These are phyloP conservation scores for honey bee (Apis mellifera) DNA, from an alignment of 1,140 invertebrate genomes.

Conservation along the genomic window DNA sequence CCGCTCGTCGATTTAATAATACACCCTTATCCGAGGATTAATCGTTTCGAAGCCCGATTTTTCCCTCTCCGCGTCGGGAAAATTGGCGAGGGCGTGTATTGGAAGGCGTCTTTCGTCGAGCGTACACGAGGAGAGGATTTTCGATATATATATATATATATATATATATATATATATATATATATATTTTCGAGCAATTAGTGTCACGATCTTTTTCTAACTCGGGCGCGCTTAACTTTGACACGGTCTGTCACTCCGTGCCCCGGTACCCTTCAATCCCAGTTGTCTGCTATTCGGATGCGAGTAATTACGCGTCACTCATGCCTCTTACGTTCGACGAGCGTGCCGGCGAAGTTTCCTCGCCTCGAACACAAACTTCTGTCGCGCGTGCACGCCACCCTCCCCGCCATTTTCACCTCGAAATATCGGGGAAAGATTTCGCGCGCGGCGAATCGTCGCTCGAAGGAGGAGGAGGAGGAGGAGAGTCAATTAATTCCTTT, in stretches of 20 bases:
- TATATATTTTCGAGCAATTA: slow-evolving; percentile 69
- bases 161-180: slow-evolving; percentile 40
- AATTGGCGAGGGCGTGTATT: too few relatives aligned
- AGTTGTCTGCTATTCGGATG: slow-evolving; percentile 69
- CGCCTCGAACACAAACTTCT: slow-evolving; percentile 54
- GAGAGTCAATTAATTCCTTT: too few relatives aligned
- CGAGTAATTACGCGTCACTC: slow-evolving; percentile 70
- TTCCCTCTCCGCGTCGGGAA: too few relatives aligned
- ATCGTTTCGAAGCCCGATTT: too few relatives aligned
- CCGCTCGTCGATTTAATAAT: too few relatives aligned
- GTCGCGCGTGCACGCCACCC: slow-evolving; percentile 43
- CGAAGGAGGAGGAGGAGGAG: too few relatives aligned
- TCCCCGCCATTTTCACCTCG: not conserved
- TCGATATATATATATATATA: slow-evolving; percentile 42
- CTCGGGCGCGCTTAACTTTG: slow-evolving; percentile 62
- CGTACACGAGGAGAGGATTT: slow-evolving; percentile 42
- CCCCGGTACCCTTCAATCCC: slow-evolving; percentile 66
- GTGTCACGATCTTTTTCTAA: slow-evolving; percentile 68
- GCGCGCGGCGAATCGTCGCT: not conserved
- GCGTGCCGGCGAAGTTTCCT: slow-evolving; percentile 64
- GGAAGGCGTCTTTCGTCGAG: not conserved
- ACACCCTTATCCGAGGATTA: too few relatives aligned
- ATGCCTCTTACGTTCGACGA: slow-evolving; percentile 68
- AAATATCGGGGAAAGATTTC: slow-evolving; percentile 10
- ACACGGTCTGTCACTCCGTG: slow-evolving; percentile 66